A percentile compares a stretch with the other conserved stretches of the same genome.
Evolutionary conservation across 1,140 invertebrate species (phyloP).

Genomic region (Microplitis mediator): DNA sequence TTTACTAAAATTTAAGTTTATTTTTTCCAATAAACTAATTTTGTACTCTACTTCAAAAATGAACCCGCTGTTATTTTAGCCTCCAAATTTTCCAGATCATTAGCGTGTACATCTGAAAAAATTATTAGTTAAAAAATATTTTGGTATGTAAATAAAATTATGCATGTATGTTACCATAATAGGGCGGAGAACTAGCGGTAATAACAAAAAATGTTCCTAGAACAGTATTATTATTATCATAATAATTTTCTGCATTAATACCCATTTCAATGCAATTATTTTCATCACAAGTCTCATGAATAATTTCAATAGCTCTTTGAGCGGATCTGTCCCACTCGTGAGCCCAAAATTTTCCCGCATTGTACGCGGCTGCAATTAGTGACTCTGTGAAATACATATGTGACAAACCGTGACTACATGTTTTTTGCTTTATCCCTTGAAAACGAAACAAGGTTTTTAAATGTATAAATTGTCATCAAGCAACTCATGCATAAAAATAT

Average conservation of each 20-base stretch:
- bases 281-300: constrained; percentile 31
- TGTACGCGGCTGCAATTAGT: constrained; percentile 44
- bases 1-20: no score
- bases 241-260: constrained; percentile 45
- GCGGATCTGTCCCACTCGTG: constrained; percentile 63
- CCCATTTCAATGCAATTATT: constrained; percentile 44
- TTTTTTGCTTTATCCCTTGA: constrained; percentile 59
- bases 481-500: background rate
- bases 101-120: no score
- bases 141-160: background rate
- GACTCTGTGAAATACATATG: constrained; percentile 66
- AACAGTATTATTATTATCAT: constrained; percentile 15
- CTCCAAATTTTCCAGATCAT: no score
- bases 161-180: background rate
- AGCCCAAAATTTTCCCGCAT: constrained; percentile 62
- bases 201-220: constrained; percentile 47
- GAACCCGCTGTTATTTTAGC: no score
- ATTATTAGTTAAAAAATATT: no score
- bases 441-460: constrained; percentile 23
- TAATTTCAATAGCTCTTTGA: constrained; percentile 41
- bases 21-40: no score
- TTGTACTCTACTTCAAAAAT: no score
- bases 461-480: background rate
- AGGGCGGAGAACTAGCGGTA: constrained; percentile 41
- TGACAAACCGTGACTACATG: constrained; percentile 66